Base-by-base conservation (phyloP, 1,140 invertebrate species). In the Berghia stephanieae region DNA sequence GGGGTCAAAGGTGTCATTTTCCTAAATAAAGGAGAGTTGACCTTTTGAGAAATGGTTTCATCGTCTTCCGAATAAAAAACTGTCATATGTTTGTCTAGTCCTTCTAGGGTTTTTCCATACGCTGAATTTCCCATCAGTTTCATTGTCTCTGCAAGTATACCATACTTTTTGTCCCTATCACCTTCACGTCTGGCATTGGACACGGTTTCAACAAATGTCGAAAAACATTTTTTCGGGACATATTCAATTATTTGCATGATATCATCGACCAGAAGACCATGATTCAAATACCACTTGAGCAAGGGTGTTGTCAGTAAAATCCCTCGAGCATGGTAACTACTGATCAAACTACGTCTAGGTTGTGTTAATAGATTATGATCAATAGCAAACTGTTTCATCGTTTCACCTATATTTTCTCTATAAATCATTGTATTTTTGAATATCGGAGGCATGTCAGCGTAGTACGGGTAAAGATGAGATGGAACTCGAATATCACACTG, bases 171-270 rank as follows among this genome's bases (percentile, higher is more conserved):
- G 38, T 80, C 72, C 6, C 0, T 43, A 34, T 84, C 82, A 34
- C 83, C 79, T 18, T 18, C 4, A 38, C 83, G 68, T 40, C 82
- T 13, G 3, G 80, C 80, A 16, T 79, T 21, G 43, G 79, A 81
- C 2, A 83, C 80, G 36, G 79, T 76, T n/a, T 79, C 27, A 3
- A 68, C 77, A 70, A 83, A 80, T 1, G 43, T 8, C 24, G 71
- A 57, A 60, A 84, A 84, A 43, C 77, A 81, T 34, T 36, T 27
- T 13, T 46, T 34, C 0, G 77, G 70, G 27, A 49, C 27, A 57
- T 80, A 84, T 69, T 84, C 81, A 16, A 84, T 57, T 6, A 81
- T 75, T 78, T 84, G 80, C 38, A 83, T 73, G 4, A 83, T 76
- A 67, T 78, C 66, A 16, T 66, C 79, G 4, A 83, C 77, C 27